Conservation (phyloP, 2,888 invertebrate genomes). For the Noctua comes region DNA sequence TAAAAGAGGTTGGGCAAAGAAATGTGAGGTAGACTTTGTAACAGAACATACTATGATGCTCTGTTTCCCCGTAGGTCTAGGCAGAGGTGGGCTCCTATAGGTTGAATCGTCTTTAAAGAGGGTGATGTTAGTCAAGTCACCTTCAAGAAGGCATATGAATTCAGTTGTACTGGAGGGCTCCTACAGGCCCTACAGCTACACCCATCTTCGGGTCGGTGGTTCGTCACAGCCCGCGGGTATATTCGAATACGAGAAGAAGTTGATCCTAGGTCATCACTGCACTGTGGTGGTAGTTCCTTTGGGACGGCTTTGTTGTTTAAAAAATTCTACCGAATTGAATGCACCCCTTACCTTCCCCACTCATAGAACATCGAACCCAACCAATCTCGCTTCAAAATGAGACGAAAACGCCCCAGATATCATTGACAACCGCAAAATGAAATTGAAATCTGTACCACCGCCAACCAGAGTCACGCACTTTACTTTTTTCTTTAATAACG, state of each 20-base stretch:
- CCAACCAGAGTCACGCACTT: slow-evolving; percentile 60
- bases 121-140: neutral
- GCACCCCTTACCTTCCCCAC: neutral
- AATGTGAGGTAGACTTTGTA: neutral
- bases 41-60: neutral
- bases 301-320: neutral
- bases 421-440: slow-evolving; percentile 62
- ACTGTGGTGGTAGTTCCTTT: neutral
- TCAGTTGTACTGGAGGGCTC: neutral
- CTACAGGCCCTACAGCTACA: too few species aligned
- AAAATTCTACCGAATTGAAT: neutral
- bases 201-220: neutral
- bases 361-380: slow-evolving; percentile 24
- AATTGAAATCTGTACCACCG: slow-evolving; percentile 61
- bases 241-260: neutral
- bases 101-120: neutral
- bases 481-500: slow-evolving; percentile 60
- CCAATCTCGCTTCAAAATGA: slow-evolving; percentile 25
- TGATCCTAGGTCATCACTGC: neutral
- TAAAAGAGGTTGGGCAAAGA: neutral
- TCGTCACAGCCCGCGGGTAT: neutral
- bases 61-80: neutral
- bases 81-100: neutral
- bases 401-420: slow-evolving; percentile 21
- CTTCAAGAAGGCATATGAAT: too few species aligned